These are phyloP conservation scores for Diaprepes abbreviatus DNA, from an alignment of 2,888 invertebrate species.

Conservation along the genomic window DNA sequence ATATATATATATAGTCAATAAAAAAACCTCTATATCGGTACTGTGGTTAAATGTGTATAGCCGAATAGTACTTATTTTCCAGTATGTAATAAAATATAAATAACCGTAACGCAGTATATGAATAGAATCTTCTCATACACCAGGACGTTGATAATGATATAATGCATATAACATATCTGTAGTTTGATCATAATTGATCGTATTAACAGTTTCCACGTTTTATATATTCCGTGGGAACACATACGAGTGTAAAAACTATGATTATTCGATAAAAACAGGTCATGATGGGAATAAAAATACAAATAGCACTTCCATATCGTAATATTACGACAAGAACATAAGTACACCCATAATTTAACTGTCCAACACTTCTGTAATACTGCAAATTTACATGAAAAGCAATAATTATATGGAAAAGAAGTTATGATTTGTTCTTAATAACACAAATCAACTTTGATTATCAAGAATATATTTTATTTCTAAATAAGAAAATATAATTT, in stretches of 20 bases:
- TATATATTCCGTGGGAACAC: slow-evolving; percentile 2
- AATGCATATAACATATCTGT: slow-evolving; percentile 13
- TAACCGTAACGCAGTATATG: slow-evolving; percentile 10
- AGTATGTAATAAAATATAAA: neutral
- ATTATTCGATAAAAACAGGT: neutral
- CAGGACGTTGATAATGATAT: slow-evolving; percentile 19
- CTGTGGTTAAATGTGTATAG: too few species aligned
- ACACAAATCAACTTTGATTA: too few species aligned
- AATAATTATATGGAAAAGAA: too few species aligned
- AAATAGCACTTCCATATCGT: neutral
- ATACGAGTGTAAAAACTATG: neutral
- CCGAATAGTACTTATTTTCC: neutral
- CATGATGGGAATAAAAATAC: neutral
- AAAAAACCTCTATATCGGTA: too few species aligned
- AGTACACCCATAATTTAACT: too few species aligned
- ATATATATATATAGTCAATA: too few species aligned
- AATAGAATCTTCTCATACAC: neutral
- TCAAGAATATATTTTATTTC: too few species aligned
- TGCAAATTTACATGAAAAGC: too few species aligned
- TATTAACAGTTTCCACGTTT: slow-evolving; percentile 3
- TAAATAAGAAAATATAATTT: too few species aligned
- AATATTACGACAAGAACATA: too few species aligned
- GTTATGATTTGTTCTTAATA: too few species aligned
- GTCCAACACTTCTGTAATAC: too few species aligned
- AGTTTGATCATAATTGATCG: slow-evolving; percentile 7